phyloP scores from a whole-genome alignment of 2,113 vertebrate genomes.

The Perca flavescens region DNA sequence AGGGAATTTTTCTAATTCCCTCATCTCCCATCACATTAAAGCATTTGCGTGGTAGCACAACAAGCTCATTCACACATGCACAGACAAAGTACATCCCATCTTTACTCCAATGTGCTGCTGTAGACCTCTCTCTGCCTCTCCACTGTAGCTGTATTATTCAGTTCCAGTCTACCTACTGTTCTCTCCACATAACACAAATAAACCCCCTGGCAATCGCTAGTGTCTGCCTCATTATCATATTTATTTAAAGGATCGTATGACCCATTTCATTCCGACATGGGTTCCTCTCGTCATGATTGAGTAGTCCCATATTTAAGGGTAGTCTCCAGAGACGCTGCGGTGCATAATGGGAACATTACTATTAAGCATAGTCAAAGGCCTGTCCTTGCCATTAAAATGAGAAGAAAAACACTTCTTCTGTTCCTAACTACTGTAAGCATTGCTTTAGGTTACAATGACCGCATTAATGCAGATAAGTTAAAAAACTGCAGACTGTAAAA shows the following conservation, averaged over 20 bases:
- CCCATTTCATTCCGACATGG: constrained; percentile 82
- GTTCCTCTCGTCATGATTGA: constrained; percentile 80
- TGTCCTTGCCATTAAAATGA: constrained; percentile 72
- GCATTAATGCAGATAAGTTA: constrained; percentile 30
- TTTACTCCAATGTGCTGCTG: constrained; percentile 2
- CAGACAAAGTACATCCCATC: neutral
- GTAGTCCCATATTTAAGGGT: constrained; percentile 76
- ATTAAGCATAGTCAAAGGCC: constrained; percentile 62
- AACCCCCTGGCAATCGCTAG: constrained; percentile 65
- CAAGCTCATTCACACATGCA: constrained; percentile 7
- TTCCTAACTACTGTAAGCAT: constrained; percentile 45
- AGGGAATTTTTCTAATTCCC: too few relatives aligned
- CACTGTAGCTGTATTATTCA: constrained; percentile 29
- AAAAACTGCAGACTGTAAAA: constrained; percentile 35
- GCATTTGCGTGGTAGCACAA: neutral
- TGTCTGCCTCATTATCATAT: constrained; percentile 85
- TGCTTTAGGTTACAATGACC: constrained; percentile 60
- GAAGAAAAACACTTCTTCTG: constrained; percentile 29
- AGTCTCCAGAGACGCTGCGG: constrained; percentile 73
- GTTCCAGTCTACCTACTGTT: constrained; percentile 54
- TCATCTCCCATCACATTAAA: too few relatives aligned
- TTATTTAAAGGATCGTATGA: constrained; percentile 85
- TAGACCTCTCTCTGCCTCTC: neutral
- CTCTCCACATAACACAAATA: constrained; percentile 70
- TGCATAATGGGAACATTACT: constrained; percentile 75